These are phyloP conservation scores for Reticulitermes lucifugus DNA, from an alignment of 2,888 invertebrate species.

Conservation along the genomic window DNA sequence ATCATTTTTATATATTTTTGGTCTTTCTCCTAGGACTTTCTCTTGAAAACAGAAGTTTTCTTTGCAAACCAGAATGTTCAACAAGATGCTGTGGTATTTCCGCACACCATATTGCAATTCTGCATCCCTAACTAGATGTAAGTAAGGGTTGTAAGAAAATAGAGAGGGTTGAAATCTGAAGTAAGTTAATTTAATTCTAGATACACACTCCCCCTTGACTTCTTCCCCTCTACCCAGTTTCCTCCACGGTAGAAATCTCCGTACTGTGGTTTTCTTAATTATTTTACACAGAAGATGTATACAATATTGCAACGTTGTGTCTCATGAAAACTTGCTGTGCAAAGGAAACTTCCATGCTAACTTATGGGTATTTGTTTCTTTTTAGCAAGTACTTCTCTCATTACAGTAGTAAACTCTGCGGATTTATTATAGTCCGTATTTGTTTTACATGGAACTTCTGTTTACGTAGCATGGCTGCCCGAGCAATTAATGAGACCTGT, in stretches of 20 bases:
- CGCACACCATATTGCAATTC: not conserved
- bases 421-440: too few relatives aligned
- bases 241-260: conserved; percentile 1
- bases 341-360: too few relatives aligned
- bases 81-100: not conserved
- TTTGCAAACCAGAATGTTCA: not conserved
- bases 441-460: too few relatives aligned
- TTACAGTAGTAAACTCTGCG: too few relatives aligned
- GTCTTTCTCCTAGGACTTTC: not conserved
- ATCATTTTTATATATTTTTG: not conserved
- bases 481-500: too few relatives aligned
- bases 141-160: conserved; percentile 16
- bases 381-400: too few relatives aligned
- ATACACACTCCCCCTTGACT: conserved; percentile 11
- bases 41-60: not conserved
- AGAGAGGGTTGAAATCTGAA: conserved; percentile 26
- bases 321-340: too few relatives aligned
- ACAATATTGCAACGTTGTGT: conserved; percentile 9
- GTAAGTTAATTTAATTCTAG: conserved; percentile 38
- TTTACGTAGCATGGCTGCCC: too few relatives aligned
- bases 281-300: not conserved
- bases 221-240: not conserved
- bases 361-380: too few relatives aligned
- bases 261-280: conserved; percentile 24
- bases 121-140: not conserved